Evolutionary conservation across 2,888 invertebrate genomes (phyloP).

Genomic region (Antitype chi): DNA sequence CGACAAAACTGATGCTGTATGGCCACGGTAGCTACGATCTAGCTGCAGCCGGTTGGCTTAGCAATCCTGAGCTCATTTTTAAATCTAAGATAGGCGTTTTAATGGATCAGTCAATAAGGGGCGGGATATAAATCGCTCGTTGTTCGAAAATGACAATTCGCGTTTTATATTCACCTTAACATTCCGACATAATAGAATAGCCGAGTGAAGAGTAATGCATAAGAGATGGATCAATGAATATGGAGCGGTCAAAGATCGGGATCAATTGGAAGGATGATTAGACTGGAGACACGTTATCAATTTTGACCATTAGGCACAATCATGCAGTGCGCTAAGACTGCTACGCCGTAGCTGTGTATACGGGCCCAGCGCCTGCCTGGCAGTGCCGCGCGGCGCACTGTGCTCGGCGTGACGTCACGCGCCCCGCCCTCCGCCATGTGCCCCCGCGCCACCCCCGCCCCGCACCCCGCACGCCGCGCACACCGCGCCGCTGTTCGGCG

Average conservation of each 20-base stretch:
- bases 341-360: slow-evolving; percentile 4
- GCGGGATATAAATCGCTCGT: not conserved
- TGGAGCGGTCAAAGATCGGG: not conserved
- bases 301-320: not conserved
- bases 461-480: slow-evolving; percentile 9
- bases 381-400: slow-evolving; percentile 14
- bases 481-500: slow-evolving; percentile 42
- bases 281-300: not conserved
- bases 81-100: not conserved
- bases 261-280: not conserved
- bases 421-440: slow-evolving; percentile 29
- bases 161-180: not conserved
- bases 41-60: not conserved
- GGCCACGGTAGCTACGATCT: not conserved
- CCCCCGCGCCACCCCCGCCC: slow-evolving; percentile 22
- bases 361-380: slow-evolving; percentile 6
- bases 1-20: not conserved
- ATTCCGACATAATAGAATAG: not conserved
- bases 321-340: not conserved
- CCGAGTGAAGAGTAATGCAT: not conserved
- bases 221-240: not conserved
- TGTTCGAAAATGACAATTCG: not conserved
- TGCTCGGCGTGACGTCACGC: slow-evolving; percentile 61
- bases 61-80: not conserved
- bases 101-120: no score